Evolutionary conservation across 2,113 vertebrate genomes (phyloP).

Genomic region (Gasterosteus aculeatus): DNA sequence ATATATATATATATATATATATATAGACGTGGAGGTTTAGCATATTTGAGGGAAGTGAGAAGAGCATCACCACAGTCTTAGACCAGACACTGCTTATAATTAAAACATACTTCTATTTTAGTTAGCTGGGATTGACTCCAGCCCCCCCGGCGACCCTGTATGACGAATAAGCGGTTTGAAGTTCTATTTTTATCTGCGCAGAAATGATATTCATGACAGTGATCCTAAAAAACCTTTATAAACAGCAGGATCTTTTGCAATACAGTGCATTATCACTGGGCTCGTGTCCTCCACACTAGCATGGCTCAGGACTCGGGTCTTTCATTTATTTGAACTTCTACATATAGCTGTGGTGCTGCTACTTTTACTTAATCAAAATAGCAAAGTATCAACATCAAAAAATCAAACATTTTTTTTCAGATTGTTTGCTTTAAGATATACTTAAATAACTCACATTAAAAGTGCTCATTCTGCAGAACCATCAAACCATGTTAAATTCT

Average conservation of each 20-base stretch:
- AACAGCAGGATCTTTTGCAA: no score
- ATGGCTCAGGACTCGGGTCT: no score
- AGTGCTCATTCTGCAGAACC: neutral
- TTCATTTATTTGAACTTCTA: no score
- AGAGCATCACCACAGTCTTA: constrained; percentile 59
- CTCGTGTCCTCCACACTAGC: no score
- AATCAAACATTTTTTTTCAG: no score
- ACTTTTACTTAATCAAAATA: no score
- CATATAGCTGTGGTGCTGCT: no score
- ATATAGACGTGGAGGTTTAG: constrained; percentile 49
- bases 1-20: neutral
- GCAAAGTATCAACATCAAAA: no score
- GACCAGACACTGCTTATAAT: constrained; percentile 70
- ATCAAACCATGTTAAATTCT: neutral
- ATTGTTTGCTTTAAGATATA: neutral
- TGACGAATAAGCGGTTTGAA: neutral
- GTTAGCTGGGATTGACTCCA: no score
- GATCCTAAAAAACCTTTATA: no score
- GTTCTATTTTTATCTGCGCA: constrained; percentile 56
- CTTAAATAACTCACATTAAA: neutral
- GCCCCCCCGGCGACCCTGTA: no score
- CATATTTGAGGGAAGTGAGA: constrained; percentile 58
- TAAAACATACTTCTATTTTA: neutral
- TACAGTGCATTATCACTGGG: no score
- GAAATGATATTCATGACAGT: constrained; percentile 58